Conservation (phyloP, 2,888 invertebrate genomes). For the Liodrosophila aerea region DNA sequence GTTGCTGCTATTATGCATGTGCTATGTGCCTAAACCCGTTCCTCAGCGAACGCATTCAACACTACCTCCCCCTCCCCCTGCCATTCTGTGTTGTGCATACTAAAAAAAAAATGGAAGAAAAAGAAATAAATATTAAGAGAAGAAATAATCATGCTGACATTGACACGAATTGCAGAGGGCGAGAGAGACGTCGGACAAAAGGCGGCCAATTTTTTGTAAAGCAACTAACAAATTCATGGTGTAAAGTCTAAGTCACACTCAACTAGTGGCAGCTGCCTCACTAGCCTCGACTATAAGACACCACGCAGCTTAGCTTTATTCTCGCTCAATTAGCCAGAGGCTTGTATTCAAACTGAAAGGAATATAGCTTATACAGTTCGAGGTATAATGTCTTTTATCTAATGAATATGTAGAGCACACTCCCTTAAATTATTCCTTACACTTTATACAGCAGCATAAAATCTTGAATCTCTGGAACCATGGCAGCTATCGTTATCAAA, state of each 20-base stretch:
- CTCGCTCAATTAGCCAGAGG: too few relatives aligned
- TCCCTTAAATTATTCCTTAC: too few relatives aligned
- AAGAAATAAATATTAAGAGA: slow-evolving; percentile 44
- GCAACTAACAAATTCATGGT: slow-evolving; percentile 32
- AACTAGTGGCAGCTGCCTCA: slow-evolving; percentile 28
- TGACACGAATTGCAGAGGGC: slow-evolving; percentile 69
- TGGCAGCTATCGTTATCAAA: too few relatives aligned
- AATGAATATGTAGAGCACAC: too few relatives aligned
- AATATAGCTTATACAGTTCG: too few relatives aligned
- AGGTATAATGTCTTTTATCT: too few relatives aligned
- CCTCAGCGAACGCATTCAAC: slow-evolving; percentile 26
- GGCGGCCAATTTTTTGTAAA: slow-evolving; percentile 41
- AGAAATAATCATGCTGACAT: slow-evolving; percentile 68
- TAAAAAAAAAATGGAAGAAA: slow-evolving; percentile 18
- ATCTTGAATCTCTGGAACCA: too few relatives aligned
- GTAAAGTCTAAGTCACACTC: slow-evolving; percentile 46
- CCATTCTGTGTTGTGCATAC: slow-evolving; percentile 23
- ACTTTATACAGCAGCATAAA: too few relatives aligned
- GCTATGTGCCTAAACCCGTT: slow-evolving; percentile 48
- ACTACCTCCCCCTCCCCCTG: neutral
- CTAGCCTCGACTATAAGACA: too few relatives aligned
- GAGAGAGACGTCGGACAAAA: slow-evolving; percentile 29
- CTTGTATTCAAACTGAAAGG: too few relatives aligned
- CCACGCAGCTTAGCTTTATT: too few relatives aligned
- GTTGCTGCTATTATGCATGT: slow-evolving; percentile 50